Evolutionary conservation across 2,113 vertebrate genomes (phyloP).

Genomic region (Hiodon alosoides): DNA sequence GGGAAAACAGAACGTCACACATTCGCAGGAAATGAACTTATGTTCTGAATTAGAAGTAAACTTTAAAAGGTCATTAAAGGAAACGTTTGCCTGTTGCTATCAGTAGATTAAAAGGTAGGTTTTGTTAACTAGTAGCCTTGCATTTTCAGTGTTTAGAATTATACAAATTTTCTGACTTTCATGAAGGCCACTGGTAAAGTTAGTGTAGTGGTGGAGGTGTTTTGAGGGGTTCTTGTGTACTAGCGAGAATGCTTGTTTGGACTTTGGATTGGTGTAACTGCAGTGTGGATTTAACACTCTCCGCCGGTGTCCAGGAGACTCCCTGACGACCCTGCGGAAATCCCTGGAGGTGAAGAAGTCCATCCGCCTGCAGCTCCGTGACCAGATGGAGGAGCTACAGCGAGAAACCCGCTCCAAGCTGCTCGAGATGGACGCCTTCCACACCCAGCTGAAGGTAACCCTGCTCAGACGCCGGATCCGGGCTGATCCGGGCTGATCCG

Average conservation of each 20-base stretch:
- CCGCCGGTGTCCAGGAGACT: slow-evolving; percentile 70
- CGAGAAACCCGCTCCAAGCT: slow-evolving; percentile 90
- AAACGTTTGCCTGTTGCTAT: too few species aligned
- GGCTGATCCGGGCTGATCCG: not conserved
- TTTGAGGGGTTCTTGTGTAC: not conserved
- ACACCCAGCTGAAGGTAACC: slow-evolving; percentile 92
- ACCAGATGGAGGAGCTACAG: slow-evolving; percentile 89
- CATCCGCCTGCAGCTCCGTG: slow-evolving; percentile 81
- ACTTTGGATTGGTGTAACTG: not conserved
- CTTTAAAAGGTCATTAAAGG: too few species aligned
- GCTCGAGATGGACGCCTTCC: slow-evolving; percentile 94
- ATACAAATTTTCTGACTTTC: too few species aligned
- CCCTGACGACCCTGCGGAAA: slow-evolving; percentile 83
- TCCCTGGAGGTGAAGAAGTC: slow-evolving; percentile 86
- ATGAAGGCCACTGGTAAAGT: too few species aligned
- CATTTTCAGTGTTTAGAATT: too few species aligned
- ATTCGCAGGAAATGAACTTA: too few species aligned
- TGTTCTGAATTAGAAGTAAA: too few species aligned
- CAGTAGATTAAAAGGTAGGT: too few species aligned
- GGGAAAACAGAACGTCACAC: too few species aligned
- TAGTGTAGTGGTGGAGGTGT: not conserved
- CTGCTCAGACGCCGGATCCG: not conserved
- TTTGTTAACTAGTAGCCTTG: too few species aligned
- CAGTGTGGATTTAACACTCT: not conserved
- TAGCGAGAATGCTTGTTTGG: not conserved